Conservation (phyloP, 1,140 invertebrate genomes). For the Sarcophaga bullata region DNA sequence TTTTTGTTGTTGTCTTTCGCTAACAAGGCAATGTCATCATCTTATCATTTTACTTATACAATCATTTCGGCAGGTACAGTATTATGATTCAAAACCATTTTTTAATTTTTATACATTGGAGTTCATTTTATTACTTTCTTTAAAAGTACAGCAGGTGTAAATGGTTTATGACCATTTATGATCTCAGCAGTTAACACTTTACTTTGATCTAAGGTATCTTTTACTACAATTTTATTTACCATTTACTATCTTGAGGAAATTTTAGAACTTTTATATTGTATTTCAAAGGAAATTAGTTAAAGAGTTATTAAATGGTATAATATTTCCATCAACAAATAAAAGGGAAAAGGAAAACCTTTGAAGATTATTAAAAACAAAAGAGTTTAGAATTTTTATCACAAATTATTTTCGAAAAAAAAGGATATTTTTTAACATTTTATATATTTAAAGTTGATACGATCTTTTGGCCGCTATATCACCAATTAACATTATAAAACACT, state of each 20-base stretch:
- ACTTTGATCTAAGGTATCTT: background rate
- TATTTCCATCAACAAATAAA: background rate
- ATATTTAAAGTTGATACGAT: too few relatives aligned
- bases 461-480: too few relatives aligned
- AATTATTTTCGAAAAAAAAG: background rate
- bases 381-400: background rate
- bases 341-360: background rate
- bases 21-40: too few relatives aligned
- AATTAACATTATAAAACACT: background rate
- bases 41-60: too few relatives aligned
- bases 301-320: slow-evolving; percentile 25
- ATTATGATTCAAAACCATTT: too few relatives aligned
- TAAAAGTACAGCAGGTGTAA: background rate
- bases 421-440: background rate
- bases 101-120: too few relatives aligned
- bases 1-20: too few relatives aligned
- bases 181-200: background rate
- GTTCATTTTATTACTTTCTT: background rate
- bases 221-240: background rate
- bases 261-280: background rate
- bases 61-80: too few relatives aligned
- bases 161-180: background rate
- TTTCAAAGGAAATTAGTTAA: slow-evolving; percentile 1
- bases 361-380: background rate
- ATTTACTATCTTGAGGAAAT: background rate